Base-by-base conservation (phyloP, 2,888 invertebrate genomes). In the Zygothrica quintamaculata region DNA sequence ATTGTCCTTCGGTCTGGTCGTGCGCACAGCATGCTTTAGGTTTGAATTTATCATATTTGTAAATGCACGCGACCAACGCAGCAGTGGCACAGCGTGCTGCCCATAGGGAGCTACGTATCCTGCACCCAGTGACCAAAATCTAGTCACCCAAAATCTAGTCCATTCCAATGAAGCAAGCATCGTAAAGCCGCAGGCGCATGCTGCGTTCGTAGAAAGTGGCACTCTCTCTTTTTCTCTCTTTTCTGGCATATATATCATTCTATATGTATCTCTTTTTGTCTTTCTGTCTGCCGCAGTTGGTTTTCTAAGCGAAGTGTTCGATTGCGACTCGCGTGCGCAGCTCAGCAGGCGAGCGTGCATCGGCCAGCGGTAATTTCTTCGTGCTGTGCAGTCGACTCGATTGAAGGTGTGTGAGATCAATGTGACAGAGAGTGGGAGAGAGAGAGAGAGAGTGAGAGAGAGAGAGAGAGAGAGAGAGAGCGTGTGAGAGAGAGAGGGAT, bases 21-120 rank as follows among this genome's bases (percentile, higher is more conserved):
- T 58, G 81, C 69, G 79, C 87, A 64, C 79, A 73, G 84, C 73
- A 72, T 77, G 79, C 66, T 48, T 52, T 48, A 33, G 51, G 47
- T 3, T 42, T 16, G 18, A 46, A 56, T 59, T 59, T 26, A 48
- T 37, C 64, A 59, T 25, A 52, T 46, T 53, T 70, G 26, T 4
- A 51, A 71, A 79, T 78, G 84, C 80, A 80, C 80, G 80, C 80
- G 80, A 80, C 87, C 44, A 4, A 39, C 72, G 33, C 72, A 58
- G 65, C 64, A 51, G 66, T n/a, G 57, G 36, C 47, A 39, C 65
- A 71, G 57, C 52, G 11, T 26, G 74, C 61, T 50, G 59, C 36
- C 76, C 75, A 59, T 58, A 56, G 71, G 75, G 72, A 70, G 75
- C 72, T 44, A 37, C 65, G 33, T 46, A 8, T 18, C 26, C 13